Evolutionary conservation across 2,113 vertebrate species (phyloP).

Genomic region (Stigmatopora argus): DNA sequence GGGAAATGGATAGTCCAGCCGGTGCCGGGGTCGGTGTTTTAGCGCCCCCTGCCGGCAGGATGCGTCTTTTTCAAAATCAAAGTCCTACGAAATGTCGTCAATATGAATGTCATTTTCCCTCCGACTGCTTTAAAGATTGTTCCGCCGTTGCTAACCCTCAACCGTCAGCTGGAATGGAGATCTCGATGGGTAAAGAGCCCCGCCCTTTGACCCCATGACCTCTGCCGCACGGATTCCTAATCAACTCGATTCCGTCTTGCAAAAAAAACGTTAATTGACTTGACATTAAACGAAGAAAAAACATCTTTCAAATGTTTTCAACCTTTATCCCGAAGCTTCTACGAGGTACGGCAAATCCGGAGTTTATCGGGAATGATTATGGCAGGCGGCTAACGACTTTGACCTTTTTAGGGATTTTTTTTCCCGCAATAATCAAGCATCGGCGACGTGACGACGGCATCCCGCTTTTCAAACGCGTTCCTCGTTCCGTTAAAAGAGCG

Average conservation of each 20-base stretch:
- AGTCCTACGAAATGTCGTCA: no score
- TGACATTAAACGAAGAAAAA: background rate
- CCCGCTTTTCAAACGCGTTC: background rate
- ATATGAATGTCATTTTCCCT: no score
- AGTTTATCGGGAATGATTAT: background rate
- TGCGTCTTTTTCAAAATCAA: slow-evolving; percentile 2
- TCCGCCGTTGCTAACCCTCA: no score
- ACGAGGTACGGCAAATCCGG: background rate
- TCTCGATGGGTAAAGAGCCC: no score
- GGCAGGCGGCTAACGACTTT: background rate
- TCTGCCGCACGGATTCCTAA: background rate
- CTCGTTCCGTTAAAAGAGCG: slow-evolving; percentile 16
- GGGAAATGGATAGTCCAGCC: slow-evolving; percentile 25
- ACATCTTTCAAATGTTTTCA: background rate
- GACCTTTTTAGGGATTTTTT: background rate
- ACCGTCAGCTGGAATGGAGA: no score
- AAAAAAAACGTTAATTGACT: background rate
- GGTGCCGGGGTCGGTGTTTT: slow-evolving; percentile 36
- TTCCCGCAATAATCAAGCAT: background rate
- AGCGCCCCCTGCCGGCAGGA: slow-evolving; percentile 64
- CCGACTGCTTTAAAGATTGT: no score
- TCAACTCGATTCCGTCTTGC: background rate
- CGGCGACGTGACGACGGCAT: background rate
- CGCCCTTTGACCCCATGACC: background rate
- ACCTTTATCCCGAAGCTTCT: background rate